A percentile compares a stretch with the other conserved stretches of the same genome.
Conservation (phyloP, 92 coral and sea anemone genomes). For the Phenganax marumi region DNA sequence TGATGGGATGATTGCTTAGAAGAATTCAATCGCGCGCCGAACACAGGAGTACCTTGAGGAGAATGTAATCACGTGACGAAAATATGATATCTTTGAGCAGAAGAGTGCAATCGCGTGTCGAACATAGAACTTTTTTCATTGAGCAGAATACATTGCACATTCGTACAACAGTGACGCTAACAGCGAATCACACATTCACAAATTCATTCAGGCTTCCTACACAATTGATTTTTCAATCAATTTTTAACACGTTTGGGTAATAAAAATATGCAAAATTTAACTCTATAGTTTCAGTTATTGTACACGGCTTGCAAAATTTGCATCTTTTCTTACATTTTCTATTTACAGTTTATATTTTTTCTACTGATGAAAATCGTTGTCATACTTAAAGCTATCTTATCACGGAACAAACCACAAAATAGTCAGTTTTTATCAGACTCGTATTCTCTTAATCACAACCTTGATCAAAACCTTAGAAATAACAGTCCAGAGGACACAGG, state of each 20-base stretch:
- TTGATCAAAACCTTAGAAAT: no score
- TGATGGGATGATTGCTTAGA: neutral
- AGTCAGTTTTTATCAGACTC: no score
- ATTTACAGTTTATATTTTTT: no score
- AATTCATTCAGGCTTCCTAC: slow-evolving; percentile 19
- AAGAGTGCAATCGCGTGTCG: neutral
- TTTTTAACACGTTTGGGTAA: slow-evolving; percentile 23
- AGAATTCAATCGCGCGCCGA: neutral
- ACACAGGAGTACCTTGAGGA: no score
- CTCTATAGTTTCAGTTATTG: no score
- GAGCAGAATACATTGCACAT: neutral
- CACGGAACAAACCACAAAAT: no score
- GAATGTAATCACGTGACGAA: neutral
- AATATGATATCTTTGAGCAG: neutral
- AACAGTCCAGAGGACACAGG: no score
- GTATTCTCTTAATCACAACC: no score
- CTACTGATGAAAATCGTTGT: no score
- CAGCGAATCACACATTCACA: slow-evolving; percentile 5
- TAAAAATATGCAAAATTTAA: slow-evolving; percentile 2
- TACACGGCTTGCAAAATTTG: no score
- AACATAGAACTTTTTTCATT: neutral
- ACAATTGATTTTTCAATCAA: slow-evolving; percentile 27
- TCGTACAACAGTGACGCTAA: neutral
- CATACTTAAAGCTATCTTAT: no score
- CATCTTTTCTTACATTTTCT: no score